These are phyloP conservation scores for Vulpes lagopus DNA, from an alignment of 2,113 vertebrate species.

Conservation along the genomic window DNA sequence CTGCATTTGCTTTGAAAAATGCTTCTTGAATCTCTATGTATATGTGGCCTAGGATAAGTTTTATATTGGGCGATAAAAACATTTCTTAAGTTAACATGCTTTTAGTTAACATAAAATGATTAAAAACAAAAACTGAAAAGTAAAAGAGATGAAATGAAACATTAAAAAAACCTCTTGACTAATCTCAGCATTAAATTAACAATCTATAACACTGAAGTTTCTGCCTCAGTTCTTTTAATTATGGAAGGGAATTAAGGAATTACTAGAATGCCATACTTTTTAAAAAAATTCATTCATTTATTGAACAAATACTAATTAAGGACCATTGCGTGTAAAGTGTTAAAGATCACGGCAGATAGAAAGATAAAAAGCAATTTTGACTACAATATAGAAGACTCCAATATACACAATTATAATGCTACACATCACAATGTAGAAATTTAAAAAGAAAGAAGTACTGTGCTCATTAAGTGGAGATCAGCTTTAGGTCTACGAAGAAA, in stretches of 20 bases:
- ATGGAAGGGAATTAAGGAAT: neutral
- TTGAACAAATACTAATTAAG: neutral
- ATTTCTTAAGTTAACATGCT: neutral
- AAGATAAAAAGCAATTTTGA: neutral
- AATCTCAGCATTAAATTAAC: neutral
- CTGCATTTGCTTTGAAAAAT: neutral
- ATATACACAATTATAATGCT: neutral
- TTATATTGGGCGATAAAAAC: neutral
- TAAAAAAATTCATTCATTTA: neutral
- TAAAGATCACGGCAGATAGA: neutral
- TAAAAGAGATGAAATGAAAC: neutral
- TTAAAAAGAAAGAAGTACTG: neutral
- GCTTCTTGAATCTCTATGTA: neutral
- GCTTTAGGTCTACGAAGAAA: neutral
- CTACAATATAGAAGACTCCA: neutral
- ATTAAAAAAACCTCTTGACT: neutral
- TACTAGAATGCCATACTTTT: neutral
- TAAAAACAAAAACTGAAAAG: neutral
- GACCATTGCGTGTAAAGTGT: neutral
- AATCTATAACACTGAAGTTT: neutral
- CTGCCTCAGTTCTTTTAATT: constrained; percentile 23
- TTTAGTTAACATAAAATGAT: neutral
- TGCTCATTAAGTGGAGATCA: neutral
- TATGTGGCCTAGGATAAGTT: neutral
- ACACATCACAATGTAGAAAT: neutral